Evolutionary conservation across 1,140 invertebrate species (phyloP).

Genomic region (Lerema accius): DNA sequence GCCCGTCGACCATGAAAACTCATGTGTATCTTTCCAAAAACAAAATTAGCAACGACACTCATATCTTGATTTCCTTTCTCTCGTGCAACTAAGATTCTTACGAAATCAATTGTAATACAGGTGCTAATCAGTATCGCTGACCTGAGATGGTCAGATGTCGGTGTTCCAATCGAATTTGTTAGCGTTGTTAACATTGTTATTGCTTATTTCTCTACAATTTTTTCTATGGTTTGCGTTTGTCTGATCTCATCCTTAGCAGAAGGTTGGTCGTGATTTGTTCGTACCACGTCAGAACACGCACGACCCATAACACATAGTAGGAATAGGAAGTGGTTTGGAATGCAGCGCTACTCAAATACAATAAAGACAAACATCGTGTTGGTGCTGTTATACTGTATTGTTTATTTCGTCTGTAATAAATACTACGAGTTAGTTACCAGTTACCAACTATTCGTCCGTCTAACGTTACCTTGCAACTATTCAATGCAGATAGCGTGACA

Average conservation of each 20-base stretch:
- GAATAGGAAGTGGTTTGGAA: no score
- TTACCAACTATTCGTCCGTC: no score
- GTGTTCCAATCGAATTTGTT: no score
- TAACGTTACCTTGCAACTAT: neutral
- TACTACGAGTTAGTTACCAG: neutral
- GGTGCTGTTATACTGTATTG: neutral
- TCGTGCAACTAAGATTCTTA: no score
- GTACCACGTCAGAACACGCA: neutral
- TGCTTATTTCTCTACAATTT: neutral
- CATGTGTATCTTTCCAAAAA: neutral
- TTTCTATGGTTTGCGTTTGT: neutral
- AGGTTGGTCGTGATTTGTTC: neutral
- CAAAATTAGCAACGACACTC: no score
- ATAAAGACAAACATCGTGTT: neutral
- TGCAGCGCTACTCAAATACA: neutral
- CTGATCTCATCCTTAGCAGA: neutral
- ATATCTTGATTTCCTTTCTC: no score
- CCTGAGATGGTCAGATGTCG: no score
- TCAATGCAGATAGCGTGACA: conserved; percentile 6
- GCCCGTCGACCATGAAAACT: neutral
- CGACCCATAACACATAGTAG: no score
- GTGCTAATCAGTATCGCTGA: no score
- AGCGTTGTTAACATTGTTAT: neutral
- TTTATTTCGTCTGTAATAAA: neutral
- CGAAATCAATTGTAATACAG: no score